Evolutionary conservation across 2,113 vertebrate species (phyloP).

Genomic region (human (Homo sapiens)): GRCh38 chr2:204761501-204762000

Average conservation of each 20-base stretch:
- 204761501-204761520: neutral
- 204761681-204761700: neutral
- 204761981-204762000: neutral
- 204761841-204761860: constrained; percentile 37
- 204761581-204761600: neutral
- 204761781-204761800: neutral
- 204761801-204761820: constrained; percentile 33
- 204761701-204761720: neutral
- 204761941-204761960: neutral
- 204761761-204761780: constrained; percentile 1
- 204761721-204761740: neutral
- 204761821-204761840: constrained; percentile 7
- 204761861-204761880: neutral
- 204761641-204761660: neutral
- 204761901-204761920: neutral
- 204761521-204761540: neutral
- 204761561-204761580: neutral
- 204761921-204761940: neutral
- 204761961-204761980: neutral
- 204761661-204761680: neutral
- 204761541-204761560: neutral
- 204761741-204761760: constrained; percentile 24
- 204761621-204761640: neutral
- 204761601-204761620: neutral
- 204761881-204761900: neutral